phyloP scores from a whole-genome alignment of 2,113 vertebrate species.

The Merops nubicus region DNA sequence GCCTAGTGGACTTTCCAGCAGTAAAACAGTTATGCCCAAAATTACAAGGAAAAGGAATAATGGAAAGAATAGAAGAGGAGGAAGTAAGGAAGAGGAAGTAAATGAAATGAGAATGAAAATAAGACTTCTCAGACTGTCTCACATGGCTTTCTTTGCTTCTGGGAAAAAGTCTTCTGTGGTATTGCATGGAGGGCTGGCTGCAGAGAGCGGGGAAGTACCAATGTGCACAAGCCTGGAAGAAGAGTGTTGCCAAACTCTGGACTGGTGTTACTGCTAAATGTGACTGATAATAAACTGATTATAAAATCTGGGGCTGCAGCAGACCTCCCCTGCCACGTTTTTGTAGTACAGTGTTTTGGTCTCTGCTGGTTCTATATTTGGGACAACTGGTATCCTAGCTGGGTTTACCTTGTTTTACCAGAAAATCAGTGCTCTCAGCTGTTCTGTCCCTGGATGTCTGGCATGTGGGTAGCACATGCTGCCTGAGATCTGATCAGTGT shows the following conservation, averaged over 20 bases:
- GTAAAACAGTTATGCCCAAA: neutral
- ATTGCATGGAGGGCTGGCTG: neutral
- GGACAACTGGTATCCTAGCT: neutral
- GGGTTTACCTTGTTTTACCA: neutral
- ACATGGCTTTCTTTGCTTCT: neutral
- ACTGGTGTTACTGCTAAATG: neutral
- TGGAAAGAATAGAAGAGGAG: neutral
- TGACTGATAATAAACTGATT: neutral
- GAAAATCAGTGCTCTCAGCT: neutral
- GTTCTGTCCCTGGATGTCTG: neutral
- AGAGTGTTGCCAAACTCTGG: neutral
- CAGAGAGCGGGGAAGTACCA: neutral
- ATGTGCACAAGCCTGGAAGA: neutral
- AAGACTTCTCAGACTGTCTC: neutral
- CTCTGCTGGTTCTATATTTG: neutral
- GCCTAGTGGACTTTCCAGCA: neutral
- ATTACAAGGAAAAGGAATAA: neutral
- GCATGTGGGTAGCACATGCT: neutral
- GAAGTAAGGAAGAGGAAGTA: neutral
- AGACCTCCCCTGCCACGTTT: neutral
- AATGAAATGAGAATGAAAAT: neutral
- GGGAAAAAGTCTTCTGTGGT: neutral
- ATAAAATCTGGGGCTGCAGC: neutral
- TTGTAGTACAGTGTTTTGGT: neutral
- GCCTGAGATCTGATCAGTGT: neutral